Evolutionary conservation across 2,797 vertebrate genomes (phyloP), one percentile per base, ranked within the genome.

Genomic region (Nothura maculosa): DNA sequence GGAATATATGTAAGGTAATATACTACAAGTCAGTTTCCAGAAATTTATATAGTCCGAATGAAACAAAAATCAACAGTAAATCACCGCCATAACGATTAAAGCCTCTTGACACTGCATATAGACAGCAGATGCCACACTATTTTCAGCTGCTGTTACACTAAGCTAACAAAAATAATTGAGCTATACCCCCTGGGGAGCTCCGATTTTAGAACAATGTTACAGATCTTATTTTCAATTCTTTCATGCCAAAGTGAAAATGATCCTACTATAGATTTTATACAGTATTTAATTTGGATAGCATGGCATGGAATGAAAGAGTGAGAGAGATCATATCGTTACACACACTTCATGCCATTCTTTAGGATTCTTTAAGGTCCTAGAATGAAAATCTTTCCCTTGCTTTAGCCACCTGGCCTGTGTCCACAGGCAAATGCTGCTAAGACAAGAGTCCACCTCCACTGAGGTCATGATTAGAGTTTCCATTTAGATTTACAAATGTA

Each of bases 401-500:
- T 81, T 77, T 64, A 73, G 50, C 15, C 15, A 81, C 55, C 66
- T 85, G 42, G 24, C 85, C 36, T 24, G 18, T 85, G 78, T 78
- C 34, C 43, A 57, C 36, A 82, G 42, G 69, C 18, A 89, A 82
- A 78, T 16, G 28, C 6, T 91, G 21, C 34, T 75, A 82, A 82
- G 42, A 78, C 58, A 89, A 77, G 5, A 72, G 45, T 18, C n/a
- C 28, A 87, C 50, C 58, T 78, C 30, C 91, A 90, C 1, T 58
- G 48, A 92, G 77, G 32, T 62, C 58, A 55, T 18, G 32, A 68
- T 54, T 50, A 66, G 73, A 61, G 57, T 30, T 80, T 87, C 73
- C 67, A 79, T 61, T 89, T 61, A 83, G 57, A 87, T 89, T 87
- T 87, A 79, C 36, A 90, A 69, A 87, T 38, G 43, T 73, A 81